Evolutionary conservation across 2,888 invertebrate genomes (phyloP), one percentile per base, ranked within the genome.

Genomic region (Theretra japonica): DNA sequence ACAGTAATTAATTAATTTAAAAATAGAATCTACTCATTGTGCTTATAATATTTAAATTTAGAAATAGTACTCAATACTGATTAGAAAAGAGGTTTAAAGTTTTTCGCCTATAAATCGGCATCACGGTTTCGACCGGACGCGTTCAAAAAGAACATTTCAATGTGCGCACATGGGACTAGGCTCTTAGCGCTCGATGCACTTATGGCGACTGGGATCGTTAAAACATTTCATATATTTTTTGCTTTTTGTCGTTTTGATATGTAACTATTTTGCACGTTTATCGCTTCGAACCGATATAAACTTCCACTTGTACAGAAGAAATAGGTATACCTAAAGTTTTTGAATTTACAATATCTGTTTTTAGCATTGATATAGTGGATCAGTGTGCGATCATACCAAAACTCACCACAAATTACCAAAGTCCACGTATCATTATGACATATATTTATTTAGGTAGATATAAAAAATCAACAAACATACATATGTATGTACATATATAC

Each of bases 81-180:
- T 65, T 21, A 41, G 23, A 65, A 48, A 23, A 15, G 1, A 48
- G 41, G 48, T 48, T 48, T 5, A 41, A 33, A 21, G 7, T 33
- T 17, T 65, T 48, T 15, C 17, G 11, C 17, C 48, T 65, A 65
- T 65, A 48, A 48, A 65, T 65, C 23, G 48, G 23, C 65, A 65
- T 48, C 48, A 23, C 17, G 6, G 23, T 23, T 23, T 23, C 23
- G 41, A 17, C 23, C 5, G 23, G 48, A 48, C 17, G 65, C 15
- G 48, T 1, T 56, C 56, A 41, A 74, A 75, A 68, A 60, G 48
- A 48, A 17, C 41, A 68, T 57, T 68, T 59, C 70, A 65, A 48
- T 65, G 48, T 33, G 62, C 21, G 41, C 62, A 62, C 62, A 62
- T 62, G 41, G 62, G 62, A 21, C 48, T 65, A 65, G 48, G 65